Base-by-base conservation (phyloP, 2,113 vertebrate species). In the Bubo bubo region DNA sequence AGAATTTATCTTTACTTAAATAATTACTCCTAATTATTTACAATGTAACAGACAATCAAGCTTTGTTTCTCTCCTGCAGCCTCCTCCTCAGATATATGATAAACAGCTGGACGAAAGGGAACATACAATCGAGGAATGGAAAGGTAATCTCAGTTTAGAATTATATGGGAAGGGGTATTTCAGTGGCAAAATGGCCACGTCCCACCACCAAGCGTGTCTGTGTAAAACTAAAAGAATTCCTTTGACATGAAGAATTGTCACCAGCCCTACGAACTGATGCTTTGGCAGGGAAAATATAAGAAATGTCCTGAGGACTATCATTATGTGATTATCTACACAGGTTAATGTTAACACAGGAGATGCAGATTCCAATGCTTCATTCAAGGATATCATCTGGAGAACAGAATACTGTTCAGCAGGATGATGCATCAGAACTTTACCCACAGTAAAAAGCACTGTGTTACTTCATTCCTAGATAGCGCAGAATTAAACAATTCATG, bases 71-170 rank as follows among this genome's bases (percentile, higher is more conserved):
- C 37, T 87, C 91, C 53, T 96, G 74, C 97, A 99, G 99, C 99
- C 99, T 94, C 99, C 99, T 85, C 99, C 99, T 95, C 99, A 99
- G 97, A 99, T 99, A 98, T 99, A 99, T n/a, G 99, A 99, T 98
- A 99, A 99, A 91, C 99, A 99, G 94, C 98, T 99, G 98, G 99
- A 99, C 98, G 99, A 99, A 98, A 99, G 99, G 98, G 99, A 99
- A 98, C 99, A 99, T 95, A 99, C 99, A 88, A 99, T 99, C 19
- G 99, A 99, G 96, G 99, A 99, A 98, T 99, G 99, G 99, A 99
- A 99, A 99, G 99, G 99, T 99, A 98, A 98, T 32, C 10, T 4
- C 50, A 22, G 32, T 50, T 95, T 74, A 37, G 34, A 76, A 81
- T 79, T 80, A 30, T 7, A 27, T 13, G 24, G 41, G 19, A 73